These are phyloP conservation scores for Tethea ocularis DNA, from an alignment of 2,888 invertebrate species.

Conservation along the genomic window DNA sequence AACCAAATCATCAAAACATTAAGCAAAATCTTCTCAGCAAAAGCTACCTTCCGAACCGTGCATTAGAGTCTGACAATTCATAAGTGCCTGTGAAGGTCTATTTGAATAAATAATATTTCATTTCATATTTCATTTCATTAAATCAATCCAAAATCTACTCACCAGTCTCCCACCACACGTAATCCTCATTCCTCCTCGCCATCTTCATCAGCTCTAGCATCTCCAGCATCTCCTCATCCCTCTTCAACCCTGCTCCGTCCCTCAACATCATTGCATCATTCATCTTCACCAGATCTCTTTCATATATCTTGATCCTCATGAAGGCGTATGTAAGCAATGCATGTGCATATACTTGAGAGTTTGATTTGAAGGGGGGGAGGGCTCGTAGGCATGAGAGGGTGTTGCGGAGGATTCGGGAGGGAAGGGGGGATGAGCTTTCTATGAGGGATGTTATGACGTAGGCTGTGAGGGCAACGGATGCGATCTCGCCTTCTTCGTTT, in stretches of 20 bases:
- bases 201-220: conserved; percentile 58
- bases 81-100: too few species aligned
- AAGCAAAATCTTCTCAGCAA: too few species aligned
- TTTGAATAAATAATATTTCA: too few species aligned
- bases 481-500: conserved; percentile 73
- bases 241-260: conserved; percentile 41
- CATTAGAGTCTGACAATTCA: too few species aligned
- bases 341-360: conserved; percentile 59
- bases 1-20: not conserved
- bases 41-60: too few species aligned
- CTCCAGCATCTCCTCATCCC: conserved; percentile 58
- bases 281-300: conserved; percentile 50
- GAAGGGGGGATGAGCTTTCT: conserved; percentile 80
- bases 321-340: conserved; percentile 63
- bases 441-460: conserved; percentile 87
- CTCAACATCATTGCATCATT: conserved; percentile 20
- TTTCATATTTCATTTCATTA: too few species aligned
- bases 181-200: conserved; percentile 72
- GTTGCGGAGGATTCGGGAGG: conserved; percentile 76
- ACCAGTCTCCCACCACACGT: conserved; percentile 93
- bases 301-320: conserved; percentile 56
- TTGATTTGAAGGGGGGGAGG: conserved; percentile 54
- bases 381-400: conserved; percentile 85
- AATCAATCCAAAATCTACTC: conserved; percentile 29
- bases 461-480: conserved; percentile 86